These are phyloP conservation scores for Sebastes hopkinsi DNA, from an alignment of 2,797 vertebrate species.

Conservation along the genomic window DNA sequence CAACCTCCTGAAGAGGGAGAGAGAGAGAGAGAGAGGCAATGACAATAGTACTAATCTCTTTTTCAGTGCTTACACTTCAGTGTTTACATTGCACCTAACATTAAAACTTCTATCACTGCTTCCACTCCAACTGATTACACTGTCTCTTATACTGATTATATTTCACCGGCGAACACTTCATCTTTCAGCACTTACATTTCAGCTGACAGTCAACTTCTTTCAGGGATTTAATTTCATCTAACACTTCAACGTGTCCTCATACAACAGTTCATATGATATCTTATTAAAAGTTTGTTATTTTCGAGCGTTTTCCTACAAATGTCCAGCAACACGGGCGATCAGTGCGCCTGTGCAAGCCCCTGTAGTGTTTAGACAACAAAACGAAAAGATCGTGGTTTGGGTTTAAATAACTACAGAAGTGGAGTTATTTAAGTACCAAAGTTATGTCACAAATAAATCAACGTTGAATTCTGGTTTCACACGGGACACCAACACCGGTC, in stretches of 20 bases:
- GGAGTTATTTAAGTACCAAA: too few relatives aligned
- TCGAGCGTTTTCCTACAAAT: not conserved
- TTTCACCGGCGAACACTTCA: not conserved
- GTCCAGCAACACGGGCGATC: too few relatives aligned
- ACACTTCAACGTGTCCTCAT: not conserved
- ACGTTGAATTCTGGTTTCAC: too few relatives aligned
- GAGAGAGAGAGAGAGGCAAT: not conserved
- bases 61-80: not conserved
- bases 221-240: not conserved
- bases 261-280: not conserved
- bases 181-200: not conserved
- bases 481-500: too few relatives aligned
- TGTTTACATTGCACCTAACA: not conserved
- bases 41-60: not conserved
- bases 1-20: conserved; percentile 70
- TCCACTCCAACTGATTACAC: not conserved
- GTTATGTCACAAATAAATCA: too few relatives aligned
- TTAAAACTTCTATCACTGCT: not conserved
- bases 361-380: too few relatives aligned
- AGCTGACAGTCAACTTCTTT: not conserved
- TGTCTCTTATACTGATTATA: not conserved
- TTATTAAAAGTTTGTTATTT: not conserved
- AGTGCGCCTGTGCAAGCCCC: too few relatives aligned
- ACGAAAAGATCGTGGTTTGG: too few relatives aligned
- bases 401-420: too few relatives aligned